These are phyloP conservation scores for Malthinus flaveolus DNA, from an alignment of 2,888 invertebrate genomes.

Conservation along the genomic window DNA sequence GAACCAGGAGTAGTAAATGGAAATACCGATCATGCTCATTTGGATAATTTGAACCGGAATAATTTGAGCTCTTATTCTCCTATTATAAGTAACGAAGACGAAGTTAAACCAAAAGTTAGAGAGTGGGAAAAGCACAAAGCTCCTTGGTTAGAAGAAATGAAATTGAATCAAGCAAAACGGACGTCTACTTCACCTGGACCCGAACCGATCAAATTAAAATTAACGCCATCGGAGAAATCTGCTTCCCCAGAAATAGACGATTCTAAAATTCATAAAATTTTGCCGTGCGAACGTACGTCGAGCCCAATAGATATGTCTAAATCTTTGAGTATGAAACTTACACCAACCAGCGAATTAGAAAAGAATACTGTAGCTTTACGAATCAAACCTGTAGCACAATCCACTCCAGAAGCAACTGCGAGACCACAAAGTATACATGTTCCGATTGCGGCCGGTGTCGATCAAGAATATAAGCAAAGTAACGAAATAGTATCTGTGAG, in stretches of 20 bases:
- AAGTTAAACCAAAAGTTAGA: slow-evolving; percentile 66
- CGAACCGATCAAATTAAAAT: slow-evolving; percentile 42
- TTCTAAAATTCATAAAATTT: slow-evolving; percentile 15
- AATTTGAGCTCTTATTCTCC: slow-evolving; percentile 7
- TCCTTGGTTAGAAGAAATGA: slow-evolving; percentile 83
- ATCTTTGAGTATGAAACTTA: slow-evolving; percentile 42
- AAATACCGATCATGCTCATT: slow-evolving; percentile 38
- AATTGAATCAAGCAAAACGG: slow-evolving; percentile 74
- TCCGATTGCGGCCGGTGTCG: slow-evolving; percentile 25
- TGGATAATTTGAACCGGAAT: slow-evolving; percentile 18
- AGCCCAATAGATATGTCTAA: slow-evolving; percentile 43
- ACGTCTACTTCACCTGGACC: slow-evolving; percentile 55
- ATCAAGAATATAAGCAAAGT: slow-evolving; percentile 6
- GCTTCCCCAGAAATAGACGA: slow-evolving; percentile 28
- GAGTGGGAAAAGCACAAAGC: slow-evolving; percentile 75
- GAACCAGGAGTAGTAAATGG: slow-evolving; percentile 45
- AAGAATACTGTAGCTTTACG: slow-evolving; percentile 37
- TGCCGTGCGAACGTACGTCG: slow-evolving; percentile 21
- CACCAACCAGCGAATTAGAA: slow-evolving; percentile 44
- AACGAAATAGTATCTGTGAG: slow-evolving; percentile 3
- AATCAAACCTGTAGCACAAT: slow-evolving; percentile 33
- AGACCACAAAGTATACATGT: slow-evolving; percentile 38
- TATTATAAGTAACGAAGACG: slow-evolving; percentile 16
- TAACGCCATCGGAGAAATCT: slow-evolving; percentile 34
- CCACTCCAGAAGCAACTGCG: slow-evolving; percentile 26